These are phyloP conservation scores for Helicorthomorpha holstii DNA, from an alignment of 1,140 invertebrate species.

Conservation along the genomic window DNA sequence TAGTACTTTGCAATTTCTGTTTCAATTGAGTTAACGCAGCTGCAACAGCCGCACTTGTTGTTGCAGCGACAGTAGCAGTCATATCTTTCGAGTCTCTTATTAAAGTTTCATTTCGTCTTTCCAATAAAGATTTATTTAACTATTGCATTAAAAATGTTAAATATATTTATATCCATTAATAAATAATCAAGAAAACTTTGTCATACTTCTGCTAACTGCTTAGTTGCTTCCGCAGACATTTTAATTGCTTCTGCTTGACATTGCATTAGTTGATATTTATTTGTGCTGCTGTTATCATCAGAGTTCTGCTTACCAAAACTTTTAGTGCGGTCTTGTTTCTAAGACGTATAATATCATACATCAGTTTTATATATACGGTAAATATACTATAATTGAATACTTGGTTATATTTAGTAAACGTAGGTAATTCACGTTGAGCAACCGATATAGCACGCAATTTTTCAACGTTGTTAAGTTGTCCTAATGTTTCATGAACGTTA, in stretches of 20 bases:
- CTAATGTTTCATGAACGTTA: slow-evolving; percentile 22
- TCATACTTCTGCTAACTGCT: slow-evolving; percentile 11
- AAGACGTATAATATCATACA: too few species aligned
- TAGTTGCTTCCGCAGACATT: slow-evolving; percentile 14
- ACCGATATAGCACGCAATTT: slow-evolving; percentile 21
- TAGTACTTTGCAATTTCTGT: not conserved
- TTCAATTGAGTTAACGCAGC: not conserved
- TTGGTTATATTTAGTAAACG: slow-evolving; percentile 26
- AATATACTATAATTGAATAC: too few species aligned
- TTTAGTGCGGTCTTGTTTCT: too few species aligned
- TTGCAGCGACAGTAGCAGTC: slow-evolving; percentile 9
- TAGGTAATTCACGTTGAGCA: slow-evolving; percentile 28
- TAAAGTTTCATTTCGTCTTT: not conserved
- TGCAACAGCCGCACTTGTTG: slow-evolving; percentile 9
- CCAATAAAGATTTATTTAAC: not conserved
- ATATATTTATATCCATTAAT: not conserved
- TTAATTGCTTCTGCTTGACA: slow-evolving; percentile 16
- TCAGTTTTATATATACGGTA: too few species aligned
- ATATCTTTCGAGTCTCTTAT: not conserved
- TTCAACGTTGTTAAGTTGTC: slow-evolving; percentile 23
- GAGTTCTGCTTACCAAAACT: too few species aligned
- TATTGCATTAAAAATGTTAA: too few species aligned
- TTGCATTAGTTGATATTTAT: slow-evolving; percentile 11
- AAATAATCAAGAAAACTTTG: too few species aligned
- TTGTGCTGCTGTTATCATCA: too few species aligned